A percentile compares a stretch with the other conserved stretches of the same genome.
phyloP scores from a whole-genome alignment of 2,888 invertebrate species.

The Gymnoscelis rufifasciata region DNA sequence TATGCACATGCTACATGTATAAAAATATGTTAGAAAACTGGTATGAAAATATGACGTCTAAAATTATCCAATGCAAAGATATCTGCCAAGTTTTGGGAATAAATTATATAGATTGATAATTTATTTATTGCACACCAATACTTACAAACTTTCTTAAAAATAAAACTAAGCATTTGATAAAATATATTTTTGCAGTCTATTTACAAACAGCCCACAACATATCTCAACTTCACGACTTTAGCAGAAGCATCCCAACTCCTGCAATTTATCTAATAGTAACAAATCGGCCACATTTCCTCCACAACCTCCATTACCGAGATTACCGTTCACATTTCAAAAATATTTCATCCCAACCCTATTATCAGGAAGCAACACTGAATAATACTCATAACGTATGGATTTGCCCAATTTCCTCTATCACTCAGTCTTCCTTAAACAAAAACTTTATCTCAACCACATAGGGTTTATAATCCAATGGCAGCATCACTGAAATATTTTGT shows the following conservation, averaged over 20 bases:
- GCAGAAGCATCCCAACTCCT: not conserved
- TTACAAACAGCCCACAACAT: not conserved
- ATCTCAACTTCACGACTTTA: not conserved
- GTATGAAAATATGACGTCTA: too few species aligned
- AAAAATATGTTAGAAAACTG: too few species aligned
- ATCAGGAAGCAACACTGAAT: slow-evolving; percentile 39
- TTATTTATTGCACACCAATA: too few species aligned
- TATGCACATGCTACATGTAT: too few species aligned
- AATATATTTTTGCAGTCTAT: too few species aligned
- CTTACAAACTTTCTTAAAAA: too few species aligned
- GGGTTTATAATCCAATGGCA: not conserved
- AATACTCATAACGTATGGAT: slow-evolving; percentile 45
- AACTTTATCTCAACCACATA: not conserved
- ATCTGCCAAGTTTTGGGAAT: too few species aligned
- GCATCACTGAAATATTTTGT: not conserved
- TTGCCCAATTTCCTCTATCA: slow-evolving; percentile 42
- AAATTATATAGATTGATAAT: too few species aligned
- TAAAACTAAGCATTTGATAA: too few species aligned
- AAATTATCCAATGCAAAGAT: too few species aligned
- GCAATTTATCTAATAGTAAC: slow-evolving; percentile 6
- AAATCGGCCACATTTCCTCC: slow-evolving; percentile 11
- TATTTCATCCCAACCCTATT: slow-evolving; percentile 27
- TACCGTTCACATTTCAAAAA: slow-evolving; percentile 34
- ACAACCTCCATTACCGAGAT: slow-evolving; percentile 29
- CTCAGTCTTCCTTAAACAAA: not conserved